Base-by-base conservation (phyloP, 23 tunicate genomes). In the Styela clava region DNA sequence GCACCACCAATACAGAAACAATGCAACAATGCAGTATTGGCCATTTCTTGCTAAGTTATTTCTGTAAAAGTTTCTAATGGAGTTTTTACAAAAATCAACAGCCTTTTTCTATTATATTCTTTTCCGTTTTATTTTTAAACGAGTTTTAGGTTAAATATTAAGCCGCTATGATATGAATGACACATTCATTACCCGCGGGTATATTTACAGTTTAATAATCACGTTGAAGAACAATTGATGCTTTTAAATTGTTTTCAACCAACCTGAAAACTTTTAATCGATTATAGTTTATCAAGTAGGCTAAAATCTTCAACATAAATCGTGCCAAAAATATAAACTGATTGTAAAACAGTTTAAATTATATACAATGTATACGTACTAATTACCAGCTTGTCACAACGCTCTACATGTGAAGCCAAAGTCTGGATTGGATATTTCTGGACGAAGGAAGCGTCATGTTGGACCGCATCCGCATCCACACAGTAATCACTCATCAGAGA, bases 381-480 rank as follows among this genome's bases (percentile, higher is more conserved):
- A 7, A 3, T 65, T 65, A 24, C 16, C 31, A 71, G 77, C 37
- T 21, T 71, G 77, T 16, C 77, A 71, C 77, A 71, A 71, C 16
- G 34, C 77, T 71, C 77, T 28, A 30, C 77, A 71, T 34, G 37
- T 32, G 16, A n/a, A 27, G 16, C 77, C 77, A 21, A 71, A 20
- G 7, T n/a, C 77, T 3, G 77, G 5, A 3, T 26, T 71, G 37
- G 37, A n/a, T n/a, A 30, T 71, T 32, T 71, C 77, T 34, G 77
- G 77, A 26, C 5, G 77, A 16, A 71, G 29, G 35, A 33, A 34
- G 29, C 32, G 77, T 21, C 35, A 71, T 21, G 77, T 71, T 3
- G 56, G 56, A 44, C 56, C 56, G 7, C 56, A 44, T 44, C 56
- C 56, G 56, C 56, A 44, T 44, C 56, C 56, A 5, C 56, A 44